These are phyloP conservation scores for Rhea pennata DNA, from an alignment of 2,113 vertebrate species.

Conservation along the genomic window DNA sequence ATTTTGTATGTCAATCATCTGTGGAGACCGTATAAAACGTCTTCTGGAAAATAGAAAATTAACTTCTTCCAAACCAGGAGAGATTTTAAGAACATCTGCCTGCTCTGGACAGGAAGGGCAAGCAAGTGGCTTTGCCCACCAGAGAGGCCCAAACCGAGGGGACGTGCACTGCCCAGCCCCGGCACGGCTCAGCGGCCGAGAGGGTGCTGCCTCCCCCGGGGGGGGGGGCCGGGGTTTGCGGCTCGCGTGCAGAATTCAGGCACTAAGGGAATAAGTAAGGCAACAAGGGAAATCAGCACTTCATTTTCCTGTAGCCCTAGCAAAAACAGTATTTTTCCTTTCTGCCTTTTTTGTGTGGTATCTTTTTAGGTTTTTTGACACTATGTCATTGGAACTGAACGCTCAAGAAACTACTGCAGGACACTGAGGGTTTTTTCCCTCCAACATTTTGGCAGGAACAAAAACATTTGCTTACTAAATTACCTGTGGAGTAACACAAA, in stretches of 20 bases:
- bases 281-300: no score
- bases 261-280: not conserved
- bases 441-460: not conserved
- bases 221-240: not conserved
- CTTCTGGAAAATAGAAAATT: not conserved
- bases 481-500: not conserved
- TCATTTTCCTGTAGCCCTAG: no score
- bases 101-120: not conserved
- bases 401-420: not conserved
- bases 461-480: not conserved
- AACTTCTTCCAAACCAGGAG: not conserved
- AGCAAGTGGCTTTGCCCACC: not conserved
- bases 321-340: not conserved
- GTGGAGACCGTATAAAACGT: not conserved
- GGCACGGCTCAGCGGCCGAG: not conserved
- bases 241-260: not conserved
- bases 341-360: not conserved
- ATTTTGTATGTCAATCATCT: not conserved
- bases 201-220: not conserved
- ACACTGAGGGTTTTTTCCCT: not conserved
- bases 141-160: not conserved
- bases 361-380: not conserved
- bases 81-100: not conserved
- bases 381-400: not conserved
- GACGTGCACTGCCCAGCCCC: not conserved